phyloP scores from a whole-genome alignment of 2,888 invertebrate species.

The Orthosia incerta region DNA sequence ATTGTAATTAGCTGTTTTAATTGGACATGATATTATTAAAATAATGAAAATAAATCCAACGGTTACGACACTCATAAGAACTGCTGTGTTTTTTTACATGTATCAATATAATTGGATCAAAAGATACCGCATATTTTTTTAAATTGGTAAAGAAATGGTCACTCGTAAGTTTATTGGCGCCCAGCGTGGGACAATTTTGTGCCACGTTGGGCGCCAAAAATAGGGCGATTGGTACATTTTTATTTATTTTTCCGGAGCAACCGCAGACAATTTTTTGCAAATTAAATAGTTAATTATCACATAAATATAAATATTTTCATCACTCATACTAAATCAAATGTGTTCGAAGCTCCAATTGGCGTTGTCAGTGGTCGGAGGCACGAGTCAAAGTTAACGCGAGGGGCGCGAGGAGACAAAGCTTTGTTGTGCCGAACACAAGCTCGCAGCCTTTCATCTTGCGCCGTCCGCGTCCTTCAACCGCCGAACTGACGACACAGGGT shows the following conservation, averaged over 20 bases:
- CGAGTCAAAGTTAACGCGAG: slow-evolving; percentile 74
- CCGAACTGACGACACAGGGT: slow-evolving; percentile 75
- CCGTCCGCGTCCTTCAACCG: slow-evolving; percentile 80
- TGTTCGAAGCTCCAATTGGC: slow-evolving; percentile 52
- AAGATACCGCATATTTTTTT: background rate
- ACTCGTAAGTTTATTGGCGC: background rate
- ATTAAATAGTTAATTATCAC: slow-evolving; percentile 1
- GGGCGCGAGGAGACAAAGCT: slow-evolving; percentile 83
- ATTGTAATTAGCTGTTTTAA: background rate
- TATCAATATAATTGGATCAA: background rate
- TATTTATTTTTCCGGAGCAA: background rate
- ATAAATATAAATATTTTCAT: slow-evolving; percentile 2
- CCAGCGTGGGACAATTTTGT: background rate
- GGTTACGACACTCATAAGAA: background rate
- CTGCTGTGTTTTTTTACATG: background rate
- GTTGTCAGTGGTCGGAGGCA: slow-evolving; percentile 45
- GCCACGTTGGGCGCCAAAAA: background rate
- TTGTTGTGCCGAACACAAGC: slow-evolving; percentile 84
- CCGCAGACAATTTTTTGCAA: background rate
- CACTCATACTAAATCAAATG: slow-evolving; percentile 34
- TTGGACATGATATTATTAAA: background rate
- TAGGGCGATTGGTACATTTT: too few relatives aligned
- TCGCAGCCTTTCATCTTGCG: slow-evolving; percentile 83
- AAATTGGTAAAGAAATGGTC: background rate
- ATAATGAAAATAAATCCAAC: background rate